Evolutionary conservation across 2,113 vertebrate species (phyloP).

Genomic region (Zeus faber): DNA sequence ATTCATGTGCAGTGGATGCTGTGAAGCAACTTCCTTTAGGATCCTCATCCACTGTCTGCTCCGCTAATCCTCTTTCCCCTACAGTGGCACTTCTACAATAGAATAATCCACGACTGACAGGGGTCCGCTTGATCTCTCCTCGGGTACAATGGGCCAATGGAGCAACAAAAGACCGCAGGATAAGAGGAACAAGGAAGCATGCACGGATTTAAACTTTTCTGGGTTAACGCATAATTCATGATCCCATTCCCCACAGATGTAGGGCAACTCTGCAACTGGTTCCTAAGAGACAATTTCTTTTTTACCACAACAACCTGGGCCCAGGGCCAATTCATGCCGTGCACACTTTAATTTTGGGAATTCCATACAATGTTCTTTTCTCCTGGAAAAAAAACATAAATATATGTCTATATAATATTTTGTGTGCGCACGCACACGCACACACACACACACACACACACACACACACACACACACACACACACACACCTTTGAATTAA

Average conservation of each 20-base stretch:
- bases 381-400: too few relatives aligned
- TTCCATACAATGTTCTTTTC: too few relatives aligned
- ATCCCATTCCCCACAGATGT: slow-evolving; percentile 59
- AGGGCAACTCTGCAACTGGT: slow-evolving; percentile 44
- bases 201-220: slow-evolving; percentile 62
- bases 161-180: slow-evolving; percentile 66
- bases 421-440: too few relatives aligned
- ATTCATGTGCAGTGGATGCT: slow-evolving; percentile 37
- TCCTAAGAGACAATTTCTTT: slow-evolving; percentile 44
- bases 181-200: slow-evolving; percentile 67
- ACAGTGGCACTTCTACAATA: slow-evolving; percentile 63
- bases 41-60: slow-evolving; percentile 63
- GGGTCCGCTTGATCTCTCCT: slow-evolving; percentile 68
- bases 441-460: too few relatives aligned
- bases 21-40: slow-evolving; percentile 57
- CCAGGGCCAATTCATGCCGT: too few relatives aligned
- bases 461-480: not conserved
- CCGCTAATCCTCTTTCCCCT: slow-evolving; percentile 70
- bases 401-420: too few relatives aligned
- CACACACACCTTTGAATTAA: not conserved
- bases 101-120: slow-evolving; percentile 70
- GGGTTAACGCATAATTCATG: slow-evolving; percentile 67
- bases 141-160: slow-evolving; percentile 64
- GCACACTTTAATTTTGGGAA: too few relatives aligned
- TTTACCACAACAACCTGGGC: too few relatives aligned